phyloP scores from a whole-genome alignment of 2,797 vertebrate species.

The Scolopax bukidnonensis region DNA sequence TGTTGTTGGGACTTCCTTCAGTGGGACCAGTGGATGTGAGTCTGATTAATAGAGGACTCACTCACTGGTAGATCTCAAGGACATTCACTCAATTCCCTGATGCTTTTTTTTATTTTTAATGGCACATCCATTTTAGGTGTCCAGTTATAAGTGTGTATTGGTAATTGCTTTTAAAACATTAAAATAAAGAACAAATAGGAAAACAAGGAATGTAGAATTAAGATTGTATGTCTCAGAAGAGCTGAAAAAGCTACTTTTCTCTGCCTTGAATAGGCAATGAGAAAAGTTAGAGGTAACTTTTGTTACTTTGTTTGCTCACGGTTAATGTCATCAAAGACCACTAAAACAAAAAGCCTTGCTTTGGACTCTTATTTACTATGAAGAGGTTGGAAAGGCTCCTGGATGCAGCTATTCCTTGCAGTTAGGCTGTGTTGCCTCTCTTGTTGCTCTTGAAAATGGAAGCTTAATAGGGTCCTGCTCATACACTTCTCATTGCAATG shows the following conservation, averaged over 20 bases:
- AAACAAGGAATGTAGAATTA: neutral
- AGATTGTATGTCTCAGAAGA: neutral
- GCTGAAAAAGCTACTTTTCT: neutral
- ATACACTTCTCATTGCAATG: neutral
- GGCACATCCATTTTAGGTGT: neutral
- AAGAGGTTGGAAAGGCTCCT: neutral
- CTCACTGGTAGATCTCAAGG: neutral
- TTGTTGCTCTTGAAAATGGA: fast-evolving
- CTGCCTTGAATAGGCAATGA: neutral
- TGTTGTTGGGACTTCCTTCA: neutral
- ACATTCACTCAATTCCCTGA: neutral
- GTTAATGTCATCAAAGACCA: neutral
- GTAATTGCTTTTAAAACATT: neutral
- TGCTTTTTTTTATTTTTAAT: neutral
- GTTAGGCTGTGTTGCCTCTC: neutral
- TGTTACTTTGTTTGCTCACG: neutral
- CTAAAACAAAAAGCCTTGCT: neutral
- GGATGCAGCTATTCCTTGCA: neutral
- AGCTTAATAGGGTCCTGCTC: neutral
- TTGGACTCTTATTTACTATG: neutral
- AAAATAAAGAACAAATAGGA: neutral
- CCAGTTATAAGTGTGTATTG: neutral
- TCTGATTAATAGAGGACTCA: neutral
- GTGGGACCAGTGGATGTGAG: neutral
- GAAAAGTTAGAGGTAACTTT: neutral